These are phyloP conservation scores for Circaetus gallicus DNA, from an alignment of 2,113 vertebrate genomes.

Conservation along the genomic window DNA sequence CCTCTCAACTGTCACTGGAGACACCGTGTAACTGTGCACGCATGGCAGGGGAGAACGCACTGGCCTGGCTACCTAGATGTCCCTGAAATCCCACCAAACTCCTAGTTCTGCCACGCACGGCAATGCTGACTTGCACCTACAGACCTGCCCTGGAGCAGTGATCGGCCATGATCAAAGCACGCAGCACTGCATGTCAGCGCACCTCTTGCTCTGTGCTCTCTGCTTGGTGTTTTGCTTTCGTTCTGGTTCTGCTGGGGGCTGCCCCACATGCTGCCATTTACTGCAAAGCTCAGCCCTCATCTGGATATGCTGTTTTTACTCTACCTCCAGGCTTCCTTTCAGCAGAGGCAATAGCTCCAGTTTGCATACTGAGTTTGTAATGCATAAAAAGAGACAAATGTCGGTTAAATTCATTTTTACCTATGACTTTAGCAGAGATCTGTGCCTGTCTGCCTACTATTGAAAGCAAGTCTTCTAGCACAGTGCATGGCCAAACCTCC, in stretches of 20 bases:
- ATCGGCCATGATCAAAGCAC: background rate
- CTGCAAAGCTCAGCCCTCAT: background rate
- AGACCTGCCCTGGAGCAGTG: background rate
- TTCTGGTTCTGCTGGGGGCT: background rate
- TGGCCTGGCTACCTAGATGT: background rate
- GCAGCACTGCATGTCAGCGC: background rate
- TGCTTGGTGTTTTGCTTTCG: background rate
- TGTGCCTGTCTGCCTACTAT: background rate
- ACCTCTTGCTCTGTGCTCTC: background rate
- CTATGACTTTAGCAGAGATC: background rate
- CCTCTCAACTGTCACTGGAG: background rate
- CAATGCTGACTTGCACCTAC: background rate
- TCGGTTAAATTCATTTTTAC: background rate
- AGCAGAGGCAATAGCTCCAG: slow-evolving; percentile 1
- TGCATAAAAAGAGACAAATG: background rate
- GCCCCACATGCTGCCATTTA: background rate
- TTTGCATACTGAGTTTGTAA: slow-evolving; percentile 2
- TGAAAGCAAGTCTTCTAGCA: background rate
- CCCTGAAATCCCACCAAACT: background rate
- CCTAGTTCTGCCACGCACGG: background rate
- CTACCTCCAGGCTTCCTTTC: background rate
- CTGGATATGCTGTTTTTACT: background rate
- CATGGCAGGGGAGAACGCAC: accelerated
- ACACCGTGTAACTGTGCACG: accelerated
- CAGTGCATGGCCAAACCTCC: background rate